A percentile compares a stretch with the other conserved stretches of the same genome.
Evolutionary conservation across 1,140 invertebrate genomes (phyloP).

Genomic region (Drosophila kohkoa): DNA sequence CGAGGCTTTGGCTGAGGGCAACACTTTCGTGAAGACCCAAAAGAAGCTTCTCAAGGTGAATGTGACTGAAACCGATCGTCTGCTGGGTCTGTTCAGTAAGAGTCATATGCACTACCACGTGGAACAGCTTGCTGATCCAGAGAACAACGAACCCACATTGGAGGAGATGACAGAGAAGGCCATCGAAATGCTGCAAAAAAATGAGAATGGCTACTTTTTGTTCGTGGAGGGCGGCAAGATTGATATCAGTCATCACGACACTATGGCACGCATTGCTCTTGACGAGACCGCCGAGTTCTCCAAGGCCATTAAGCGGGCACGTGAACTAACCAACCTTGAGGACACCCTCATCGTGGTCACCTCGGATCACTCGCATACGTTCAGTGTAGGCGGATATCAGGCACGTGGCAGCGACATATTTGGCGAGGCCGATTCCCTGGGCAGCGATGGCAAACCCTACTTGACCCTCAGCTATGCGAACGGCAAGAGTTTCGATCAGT

Average conservation of each 20-base stretch:
- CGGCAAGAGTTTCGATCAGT: slow-evolving; percentile 86
- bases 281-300: slow-evolving; percentile 88
- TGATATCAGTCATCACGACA: slow-evolving; percentile 93
- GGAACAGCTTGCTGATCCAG: slow-evolving; percentile 86
- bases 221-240: slow-evolving; percentile 89
- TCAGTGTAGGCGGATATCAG: slow-evolving; percentile 88
- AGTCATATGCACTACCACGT: slow-evolving; percentile 86
- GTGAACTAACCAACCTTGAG: slow-evolving; percentile 85
- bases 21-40: slow-evolving; percentile 89
- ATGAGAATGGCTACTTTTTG: slow-evolving; percentile 90
- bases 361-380: slow-evolving; percentile 89
- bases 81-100: slow-evolving; percentile 86
- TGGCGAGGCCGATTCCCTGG: slow-evolving; percentile 77
- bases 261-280: slow-evolving; percentile 89
- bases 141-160: slow-evolving; percentile 87
- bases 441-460: slow-evolving; percentile 86
- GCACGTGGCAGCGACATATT: slow-evolving; percentile 86
- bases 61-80: slow-evolving; percentile 79
- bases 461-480: slow-evolving; percentile 91
- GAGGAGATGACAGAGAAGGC: slow-evolving; percentile 93
- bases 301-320: slow-evolving; percentile 86
- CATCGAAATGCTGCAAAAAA: slow-evolving; percentile 90
- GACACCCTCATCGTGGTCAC: slow-evolving; percentile 90
- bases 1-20: slow-evolving; percentile 69
- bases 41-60: slow-evolving; percentile 85